These are phyloP conservation scores for Bos taurus DNA, from an alignment of 2,113 vertebrate genomes.

Conservation along the genomic window ARS-UCD2.0 NC_037345.1:10814501-10815000, in stretches of 20 bases:
- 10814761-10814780: neutral
- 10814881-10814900: neutral
- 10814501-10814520: neutral
- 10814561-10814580: neutral
- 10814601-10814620: neutral
- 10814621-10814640: neutral
- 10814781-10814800: neutral
- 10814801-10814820: neutral
- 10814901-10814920: neutral
- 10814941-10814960: neutral
- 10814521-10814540: neutral
- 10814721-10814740: neutral
- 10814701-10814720: neutral
- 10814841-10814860: neutral
- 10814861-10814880: neutral
- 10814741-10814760: neutral
- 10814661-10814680: neutral
- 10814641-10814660: neutral
- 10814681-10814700: neutral
- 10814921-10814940: neutral
- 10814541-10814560: neutral
- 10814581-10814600: neutral
- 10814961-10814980: neutral
- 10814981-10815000: neutral
- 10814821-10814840: neutral